Percentiles rank a stretch among this genome's conserved stretches.
Evolutionary conservation across 1,140 invertebrate species (phyloP).

Genomic region (Vanessa atalanta): DNA sequence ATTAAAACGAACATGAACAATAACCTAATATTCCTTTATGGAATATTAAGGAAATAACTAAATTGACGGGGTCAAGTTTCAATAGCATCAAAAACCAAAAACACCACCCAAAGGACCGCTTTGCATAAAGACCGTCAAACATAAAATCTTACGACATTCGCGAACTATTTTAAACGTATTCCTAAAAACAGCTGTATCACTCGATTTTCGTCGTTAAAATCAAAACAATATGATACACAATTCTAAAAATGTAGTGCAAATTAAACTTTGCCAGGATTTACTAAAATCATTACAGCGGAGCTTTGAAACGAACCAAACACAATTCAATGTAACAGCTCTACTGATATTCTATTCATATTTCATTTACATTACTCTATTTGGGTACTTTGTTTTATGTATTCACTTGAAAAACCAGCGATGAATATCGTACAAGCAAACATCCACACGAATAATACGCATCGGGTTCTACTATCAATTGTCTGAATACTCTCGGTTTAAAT

Average conservation of each 20-base stretch:
- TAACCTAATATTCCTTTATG: conserved; percentile 49
- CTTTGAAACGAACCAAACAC: conserved; percentile 36
- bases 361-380: conserved; percentile 34
- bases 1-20: conserved; percentile 40
- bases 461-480: conserved; percentile 51
- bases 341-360: background rate
- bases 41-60: conserved; percentile 54
- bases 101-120: conserved; percentile 68
- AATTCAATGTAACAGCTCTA: background rate
- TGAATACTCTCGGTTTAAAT: conserved; percentile 69
- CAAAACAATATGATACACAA: conserved; percentile 20
- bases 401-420: conserved; percentile 38
- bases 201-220: conserved; percentile 37
- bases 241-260: conserved; percentile 14
- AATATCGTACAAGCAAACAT: background rate
- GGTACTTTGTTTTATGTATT: background rate
- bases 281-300: conserved; percentile 71
- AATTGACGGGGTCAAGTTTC: conserved; percentile 67
- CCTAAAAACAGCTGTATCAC: background rate
- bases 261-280: conserved; percentile 51
- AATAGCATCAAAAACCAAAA: conserved; percentile 72
- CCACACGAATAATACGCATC: background rate
- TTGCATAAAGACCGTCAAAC: conserved; percentile 71
- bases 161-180: conserved; percentile 43
- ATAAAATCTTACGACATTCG: conserved; percentile 77